A percentile compares a stretch with the other conserved stretches of the same genome.
These are phyloP conservation scores for Rhinophrynus dorsalis DNA, from an alignment of 2,797 vertebrate species.

Conservation along the genomic window DNA sequence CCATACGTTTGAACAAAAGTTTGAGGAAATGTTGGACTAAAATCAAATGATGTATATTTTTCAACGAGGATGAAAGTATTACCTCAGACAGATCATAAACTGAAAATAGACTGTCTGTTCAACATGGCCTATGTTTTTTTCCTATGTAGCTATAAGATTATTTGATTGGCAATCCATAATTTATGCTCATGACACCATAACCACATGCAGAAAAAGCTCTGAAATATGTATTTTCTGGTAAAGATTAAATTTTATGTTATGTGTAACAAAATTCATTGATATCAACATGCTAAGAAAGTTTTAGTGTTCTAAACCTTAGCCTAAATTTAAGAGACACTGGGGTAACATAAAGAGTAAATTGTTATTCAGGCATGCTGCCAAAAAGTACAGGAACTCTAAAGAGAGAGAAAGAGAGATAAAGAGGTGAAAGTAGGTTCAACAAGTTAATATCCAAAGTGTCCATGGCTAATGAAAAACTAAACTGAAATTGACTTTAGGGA, in stretches of 20 bases:
- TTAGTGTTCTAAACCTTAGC: background rate
- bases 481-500: conserved; percentile 24
- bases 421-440: conserved; percentile 12
- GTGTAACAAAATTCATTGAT: conserved; percentile 14
- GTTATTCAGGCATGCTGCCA: conserved; percentile 32
- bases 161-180: background rate
- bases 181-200: background rate
- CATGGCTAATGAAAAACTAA: conserved; percentile 20
- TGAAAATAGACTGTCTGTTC: too few relatives aligned
- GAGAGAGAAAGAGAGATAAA: conserved; percentile 12
- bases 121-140: too few relatives aligned
- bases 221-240: background rate
- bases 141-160: background rate
- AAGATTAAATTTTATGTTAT: conserved; percentile 6
- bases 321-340: conserved; percentile 16
- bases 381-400: conserved; percentile 21
- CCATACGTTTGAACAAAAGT: too few relatives aligned
- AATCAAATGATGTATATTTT: too few relatives aligned
- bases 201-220: background rate
- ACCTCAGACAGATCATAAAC: too few relatives aligned
- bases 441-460: conserved; percentile 29
- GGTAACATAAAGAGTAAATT: conserved; percentile 21
- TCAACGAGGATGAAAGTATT: too few relatives aligned
- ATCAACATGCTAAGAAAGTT: conserved; percentile 20
- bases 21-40: too few relatives aligned